A percentile compares a stretch with the other conserved stretches of the same genome.
These are phyloP conservation scores for Ectemnius lituratus DNA, from an alignment of 2,888 invertebrate genomes.

Conservation along the genomic window DNA sequence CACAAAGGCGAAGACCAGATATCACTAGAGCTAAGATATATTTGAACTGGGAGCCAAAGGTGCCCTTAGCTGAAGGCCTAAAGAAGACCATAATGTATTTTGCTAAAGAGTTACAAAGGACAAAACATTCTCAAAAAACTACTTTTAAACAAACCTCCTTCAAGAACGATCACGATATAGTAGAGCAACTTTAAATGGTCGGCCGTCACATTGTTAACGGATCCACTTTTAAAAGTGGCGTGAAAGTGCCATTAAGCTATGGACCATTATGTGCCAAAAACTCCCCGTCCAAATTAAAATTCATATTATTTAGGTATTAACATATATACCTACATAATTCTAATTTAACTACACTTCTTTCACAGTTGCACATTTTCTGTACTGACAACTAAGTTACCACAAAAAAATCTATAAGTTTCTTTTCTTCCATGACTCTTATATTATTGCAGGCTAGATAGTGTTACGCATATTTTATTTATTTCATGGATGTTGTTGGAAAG, in stretches of 20 bases:
- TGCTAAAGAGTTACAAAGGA: conserved; percentile 88
- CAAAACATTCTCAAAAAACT: conserved; percentile 80
- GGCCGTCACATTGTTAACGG: conserved; percentile 33
- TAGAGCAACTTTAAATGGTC: conserved; percentile 68
- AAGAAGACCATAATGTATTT: conserved; percentile 96
- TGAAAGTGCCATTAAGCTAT: conserved; percentile 59
- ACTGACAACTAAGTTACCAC: background rate
- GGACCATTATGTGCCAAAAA: conserved; percentile 67
- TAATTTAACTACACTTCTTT: conserved; percentile 16
- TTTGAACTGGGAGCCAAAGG: conserved; percentile 95
- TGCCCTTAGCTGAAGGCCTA: conserved; percentile 90
- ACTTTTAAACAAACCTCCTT: conserved; percentile 70
- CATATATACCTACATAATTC: conserved; percentile 10
- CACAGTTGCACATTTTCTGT: conserved; percentile 4
- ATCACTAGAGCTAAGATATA: conserved; percentile 91
- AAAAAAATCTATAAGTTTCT: background rate
- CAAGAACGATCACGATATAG: conserved; percentile 73
- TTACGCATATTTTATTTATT: conserved; percentile 4
- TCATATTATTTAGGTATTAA: conserved; percentile 36
- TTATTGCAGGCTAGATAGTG: background rate
- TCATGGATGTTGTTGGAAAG: background rate
- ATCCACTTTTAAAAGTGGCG: conserved; percentile 50
- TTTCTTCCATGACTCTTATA: too few relatives aligned
- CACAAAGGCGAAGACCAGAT: conserved; percentile 95
- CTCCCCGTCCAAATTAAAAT: conserved; percentile 62